Evolutionary conservation across 2,888 invertebrate species (phyloP), one percentile per base, ranked within the genome.

Genomic region (Stenodera caucasica): DNA sequence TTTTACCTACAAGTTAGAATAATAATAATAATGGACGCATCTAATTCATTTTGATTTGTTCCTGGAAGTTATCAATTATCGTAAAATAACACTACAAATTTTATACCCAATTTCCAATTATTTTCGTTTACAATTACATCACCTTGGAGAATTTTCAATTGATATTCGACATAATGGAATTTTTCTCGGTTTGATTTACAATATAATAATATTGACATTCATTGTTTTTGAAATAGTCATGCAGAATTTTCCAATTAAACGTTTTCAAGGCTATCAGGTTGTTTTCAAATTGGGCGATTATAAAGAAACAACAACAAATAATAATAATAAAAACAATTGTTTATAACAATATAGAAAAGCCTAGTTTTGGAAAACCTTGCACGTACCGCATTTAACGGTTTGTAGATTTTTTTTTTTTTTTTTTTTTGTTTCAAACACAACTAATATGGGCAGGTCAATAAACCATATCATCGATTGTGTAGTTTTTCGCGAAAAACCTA

Each of bases 301-400:
- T n/a, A n/a, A n/a, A 40, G 18, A 40, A 40, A 40, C 18, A 40
- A 18, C 37, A 37, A 37, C 37, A 40, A 18, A 18, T 7, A 18
- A 40, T 40, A 40, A 40, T 40, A 18, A 8, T 40, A 40, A 40
- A 9, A 40, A 40, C n/a, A 40, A 40, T 40, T n/a, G n/a, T n/a
- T n/a, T n/a, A n/a, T n/a, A n/a, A n/a, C n/a, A n/a, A n/a, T n/a
- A 33, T 1, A 18, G 2, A 40, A 2, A 15, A 15, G 2, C 7
- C 8, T 18, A 18, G 8, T 40, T 40, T 15, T 15, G 4, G 15
- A 40, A 40, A 40, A 15, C 37, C 18, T 40, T 40, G 18, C n/a
- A 18, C 37, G 37, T 40, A 40, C 37, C 7, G 2, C 9, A 40
- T 15, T 40, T 40, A 40, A 40, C 37, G 37, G 37, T 40, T 40